phyloP scores from a whole-genome alignment of 2,888 invertebrate species.

The Cynaeus angustus region DNA sequence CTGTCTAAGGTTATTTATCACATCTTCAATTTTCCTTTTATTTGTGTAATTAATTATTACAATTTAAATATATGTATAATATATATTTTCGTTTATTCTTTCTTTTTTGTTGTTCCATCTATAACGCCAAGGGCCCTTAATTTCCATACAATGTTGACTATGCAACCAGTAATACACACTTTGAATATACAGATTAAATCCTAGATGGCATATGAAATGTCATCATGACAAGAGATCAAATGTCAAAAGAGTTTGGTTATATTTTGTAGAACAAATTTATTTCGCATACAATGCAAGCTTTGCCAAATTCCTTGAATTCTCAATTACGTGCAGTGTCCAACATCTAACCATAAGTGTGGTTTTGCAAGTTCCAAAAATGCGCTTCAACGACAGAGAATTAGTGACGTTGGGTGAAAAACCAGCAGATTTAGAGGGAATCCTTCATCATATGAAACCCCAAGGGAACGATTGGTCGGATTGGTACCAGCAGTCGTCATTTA shows the following conservation, averaged over 20 bases:
- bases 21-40: constrained; percentile 61
- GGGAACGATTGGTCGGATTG: constrained; percentile 73
- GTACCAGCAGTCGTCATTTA: constrained; percentile 73
- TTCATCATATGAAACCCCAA: constrained; percentile 81
- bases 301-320: constrained; percentile 7
- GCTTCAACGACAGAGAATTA: constrained; percentile 82
- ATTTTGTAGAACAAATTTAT: background rate
- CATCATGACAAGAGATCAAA: background rate
- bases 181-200: no score
- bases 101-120: background rate
- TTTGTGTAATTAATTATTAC: constrained; percentile 54
- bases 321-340: background rate
- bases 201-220: no score
- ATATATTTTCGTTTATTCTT: constrained; percentile 5
- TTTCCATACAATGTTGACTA: no score
- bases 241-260: constrained; percentile 24
- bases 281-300: constrained; percentile 1
- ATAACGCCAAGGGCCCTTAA: no score
- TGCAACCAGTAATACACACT: no score
- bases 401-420: constrained; percentile 76
- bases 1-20: constrained; percentile 62
- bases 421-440: constrained; percentile 80
- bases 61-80: constrained; percentile 58
- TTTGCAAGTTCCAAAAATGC: constrained; percentile 72
- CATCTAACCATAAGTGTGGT: constrained; percentile 8